These are phyloP conservation scores for Thermophis baileyi DNA, from an alignment of 2,113 vertebrate species.

Conservation along the genomic window DNA sequence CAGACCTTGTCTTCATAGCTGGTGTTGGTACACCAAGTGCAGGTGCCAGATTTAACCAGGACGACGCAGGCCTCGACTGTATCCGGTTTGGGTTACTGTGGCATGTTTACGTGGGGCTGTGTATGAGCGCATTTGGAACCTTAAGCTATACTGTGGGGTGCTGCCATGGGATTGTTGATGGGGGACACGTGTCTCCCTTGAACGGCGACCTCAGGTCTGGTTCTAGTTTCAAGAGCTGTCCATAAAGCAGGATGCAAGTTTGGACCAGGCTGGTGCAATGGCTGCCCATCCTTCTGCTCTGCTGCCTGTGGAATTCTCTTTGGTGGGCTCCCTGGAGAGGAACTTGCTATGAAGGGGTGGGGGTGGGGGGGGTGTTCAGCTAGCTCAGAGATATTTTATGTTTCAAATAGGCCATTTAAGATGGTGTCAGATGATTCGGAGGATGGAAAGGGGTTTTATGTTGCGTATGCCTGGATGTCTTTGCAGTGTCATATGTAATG, in stretches of 20 bases:
- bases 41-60: not conserved
- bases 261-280: not conserved
- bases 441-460: not conserved
- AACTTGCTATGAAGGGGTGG: not conserved
- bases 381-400: not conserved
- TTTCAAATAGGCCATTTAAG: not conserved
- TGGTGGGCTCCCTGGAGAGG: not conserved
- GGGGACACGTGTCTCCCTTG: no score
- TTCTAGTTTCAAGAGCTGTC: not conserved
- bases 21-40: not conserved
- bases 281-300: not conserved
- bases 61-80: not conserved
- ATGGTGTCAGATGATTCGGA: not conserved
- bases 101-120: not conserved
- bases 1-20: not conserved
- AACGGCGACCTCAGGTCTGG: not conserved
- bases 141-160: not conserved
- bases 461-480: not conserved
- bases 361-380: not conserved
- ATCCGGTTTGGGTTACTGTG: not conserved
- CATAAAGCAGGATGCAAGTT: not conserved
- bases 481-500: not conserved
- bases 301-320: no score
- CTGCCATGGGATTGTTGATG: not conserved
- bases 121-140: not conserved